Conservation (phyloP, 2,113 vertebrate species). For the Dermatemys mawii region DNA sequence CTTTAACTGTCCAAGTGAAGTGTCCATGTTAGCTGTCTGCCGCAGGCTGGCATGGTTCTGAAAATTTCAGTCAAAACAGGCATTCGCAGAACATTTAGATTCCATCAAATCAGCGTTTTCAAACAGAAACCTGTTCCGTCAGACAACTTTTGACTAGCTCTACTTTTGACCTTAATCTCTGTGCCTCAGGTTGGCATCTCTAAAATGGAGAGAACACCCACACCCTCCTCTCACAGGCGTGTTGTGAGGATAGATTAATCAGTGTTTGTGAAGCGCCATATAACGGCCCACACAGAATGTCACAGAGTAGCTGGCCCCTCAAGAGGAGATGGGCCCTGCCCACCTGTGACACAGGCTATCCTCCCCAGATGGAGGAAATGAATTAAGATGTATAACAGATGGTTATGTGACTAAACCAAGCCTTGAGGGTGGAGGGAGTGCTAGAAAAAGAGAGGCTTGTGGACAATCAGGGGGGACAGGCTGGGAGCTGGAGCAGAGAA, state of each 20-base stretch:
- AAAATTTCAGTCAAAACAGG: not conserved
- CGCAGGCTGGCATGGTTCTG: not conserved
- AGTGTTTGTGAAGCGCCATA: not conserved
- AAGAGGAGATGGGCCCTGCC: not conserved
- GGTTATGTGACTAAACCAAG: not conserved
- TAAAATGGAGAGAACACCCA: not conserved
- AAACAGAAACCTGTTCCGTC: not conserved
- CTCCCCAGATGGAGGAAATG: not conserved
- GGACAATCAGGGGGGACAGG: not conserved
- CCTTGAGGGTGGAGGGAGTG: not conserved
- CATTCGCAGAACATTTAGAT: not conserved
- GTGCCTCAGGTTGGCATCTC: not conserved
- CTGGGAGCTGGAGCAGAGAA: not conserved
- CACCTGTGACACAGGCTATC: not conserved
- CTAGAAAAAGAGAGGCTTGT: not conserved
- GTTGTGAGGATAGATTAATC: not conserved
- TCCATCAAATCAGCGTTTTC: not conserved
- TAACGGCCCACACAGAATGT: not conserved
- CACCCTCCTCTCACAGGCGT: no score
- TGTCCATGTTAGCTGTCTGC: not conserved
- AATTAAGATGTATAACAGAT: not conserved
- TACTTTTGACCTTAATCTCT: not conserved
- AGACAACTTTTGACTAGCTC: not conserved
- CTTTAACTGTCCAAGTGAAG: not conserved
- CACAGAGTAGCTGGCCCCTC: not conserved